phyloP scores from a whole-genome alignment of 1,140 invertebrate species.

The Trachymyrmex septentrionalis region DNA sequence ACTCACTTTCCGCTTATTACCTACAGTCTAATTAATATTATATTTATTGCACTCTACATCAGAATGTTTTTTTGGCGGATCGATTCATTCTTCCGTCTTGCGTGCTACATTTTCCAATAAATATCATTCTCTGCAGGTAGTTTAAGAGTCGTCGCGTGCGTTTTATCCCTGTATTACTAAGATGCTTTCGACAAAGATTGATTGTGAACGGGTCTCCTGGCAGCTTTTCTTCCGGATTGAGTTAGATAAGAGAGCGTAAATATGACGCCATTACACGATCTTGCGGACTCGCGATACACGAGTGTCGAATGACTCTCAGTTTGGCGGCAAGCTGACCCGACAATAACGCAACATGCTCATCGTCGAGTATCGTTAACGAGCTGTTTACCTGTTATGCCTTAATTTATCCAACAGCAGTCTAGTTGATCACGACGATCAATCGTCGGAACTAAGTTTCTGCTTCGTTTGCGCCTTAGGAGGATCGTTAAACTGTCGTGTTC shows the following conservation, averaged over 20 bases:
- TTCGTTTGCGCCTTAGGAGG: constrained; percentile 58
- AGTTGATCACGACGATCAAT: constrained; percentile 64
- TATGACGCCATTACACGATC: constrained; percentile 24
- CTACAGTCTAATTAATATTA: neutral
- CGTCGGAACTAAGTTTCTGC: constrained; percentile 67
- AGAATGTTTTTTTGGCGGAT: neutral
- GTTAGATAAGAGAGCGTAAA: constrained; percentile 18
- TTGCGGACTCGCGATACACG: constrained; percentile 1
- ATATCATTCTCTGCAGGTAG: constrained; percentile 19
- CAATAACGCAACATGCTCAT: constrained; percentile 42
- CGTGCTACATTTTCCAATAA: constrained; percentile 26
- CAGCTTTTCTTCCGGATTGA: constrained; percentile 54
- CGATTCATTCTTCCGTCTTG: neutral
- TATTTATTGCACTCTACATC: neutral
- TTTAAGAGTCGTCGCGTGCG: neutral
- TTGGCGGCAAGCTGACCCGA: neutral
- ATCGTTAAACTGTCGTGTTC: constrained; percentile 65
- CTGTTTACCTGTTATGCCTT: constrained; percentile 68
- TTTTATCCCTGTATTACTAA: constrained; percentile 38
- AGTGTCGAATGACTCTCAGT: constrained; percentile 14
- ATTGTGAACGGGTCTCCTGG: constrained; percentile 18
- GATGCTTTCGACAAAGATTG: constrained; percentile 56
- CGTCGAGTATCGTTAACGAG: constrained; percentile 61
- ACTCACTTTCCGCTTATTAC: neutral
- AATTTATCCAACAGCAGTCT: constrained; percentile 64